Conservation (phyloP, 2,888 invertebrate species). For the Hylaea fasciaria region DNA sequence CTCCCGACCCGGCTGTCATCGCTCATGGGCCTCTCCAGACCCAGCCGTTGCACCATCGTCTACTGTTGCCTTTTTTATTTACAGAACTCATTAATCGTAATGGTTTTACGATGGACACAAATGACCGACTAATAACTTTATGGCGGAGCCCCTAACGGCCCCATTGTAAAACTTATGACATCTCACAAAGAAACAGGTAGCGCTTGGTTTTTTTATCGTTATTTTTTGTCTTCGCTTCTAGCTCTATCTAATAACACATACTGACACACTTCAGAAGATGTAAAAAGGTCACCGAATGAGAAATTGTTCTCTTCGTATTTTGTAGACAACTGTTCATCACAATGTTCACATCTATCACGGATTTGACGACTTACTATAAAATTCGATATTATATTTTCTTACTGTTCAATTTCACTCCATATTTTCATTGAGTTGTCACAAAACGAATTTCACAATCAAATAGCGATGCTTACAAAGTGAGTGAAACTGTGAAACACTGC, state of each 20-base stretch:
- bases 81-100: constrained; percentile 69
- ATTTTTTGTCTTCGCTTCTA: constrained; percentile 52
- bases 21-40: constrained; percentile 67
- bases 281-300: constrained; percentile 75
- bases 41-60: constrained; percentile 74
- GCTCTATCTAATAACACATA: constrained; percentile 56
- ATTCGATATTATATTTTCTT: constrained; percentile 1
- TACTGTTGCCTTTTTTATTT: constrained; percentile 61
- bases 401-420: constrained; percentile 2
- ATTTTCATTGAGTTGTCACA: constrained; percentile 13
- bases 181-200: constrained; percentile 67
- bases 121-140: constrained; percentile 70
- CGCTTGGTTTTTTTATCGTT: constrained; percentile 51
- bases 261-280: constrained; percentile 65
- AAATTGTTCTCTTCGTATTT: constrained; percentile 66
- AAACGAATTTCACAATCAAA: constrained; percentile 49
- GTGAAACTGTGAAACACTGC: constrained; percentile 60
- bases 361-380: background rate
- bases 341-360: constrained; percentile 38
- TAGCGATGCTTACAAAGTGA: constrained; percentile 56
- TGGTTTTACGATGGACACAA: constrained; percentile 72
- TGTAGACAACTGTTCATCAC: constrained; percentile 45
- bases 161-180: constrained; percentile 75
- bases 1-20: constrained; percentile 72
- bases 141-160: constrained; percentile 80